These are phyloP conservation scores for Rhinopomastus cyanomelas DNA, from an alignment of 2,113 vertebrate genomes.

Conservation along the genomic window DNA sequence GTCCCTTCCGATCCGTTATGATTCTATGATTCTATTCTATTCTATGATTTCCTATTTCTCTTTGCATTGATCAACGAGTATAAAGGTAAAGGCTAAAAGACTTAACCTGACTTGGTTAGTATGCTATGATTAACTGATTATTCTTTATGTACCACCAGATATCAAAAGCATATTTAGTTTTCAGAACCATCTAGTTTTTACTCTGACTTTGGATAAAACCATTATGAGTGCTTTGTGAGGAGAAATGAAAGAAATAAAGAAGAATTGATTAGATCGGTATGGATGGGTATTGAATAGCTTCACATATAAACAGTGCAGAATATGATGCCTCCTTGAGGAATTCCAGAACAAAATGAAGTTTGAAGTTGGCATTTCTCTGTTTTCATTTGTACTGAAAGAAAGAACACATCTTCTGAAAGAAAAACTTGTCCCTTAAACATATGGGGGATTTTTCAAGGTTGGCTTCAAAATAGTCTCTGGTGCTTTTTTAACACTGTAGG, in stretches of 20 bases:
- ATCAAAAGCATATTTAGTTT: background rate
- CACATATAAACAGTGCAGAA: background rate
- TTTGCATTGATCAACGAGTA: background rate
- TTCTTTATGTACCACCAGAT: background rate
- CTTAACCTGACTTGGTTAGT: background rate
- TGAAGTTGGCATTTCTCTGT: slow-evolving; percentile 36
- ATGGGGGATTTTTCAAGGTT: slow-evolving; percentile 68
- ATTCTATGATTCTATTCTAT: too few species aligned
- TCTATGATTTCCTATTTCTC: background rate
- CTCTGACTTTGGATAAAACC: background rate
- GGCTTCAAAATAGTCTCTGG: slow-evolving; percentile 57
- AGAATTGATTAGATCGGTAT: background rate
- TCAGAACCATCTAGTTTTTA: background rate
- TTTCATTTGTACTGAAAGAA: slow-evolving; percentile 64
- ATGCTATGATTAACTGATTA: background rate
- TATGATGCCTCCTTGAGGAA: slow-evolving; percentile 28
- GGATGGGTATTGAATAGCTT: background rate
- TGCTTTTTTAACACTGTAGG: slow-evolving; percentile 59
- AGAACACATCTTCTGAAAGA: slow-evolving; percentile 47
- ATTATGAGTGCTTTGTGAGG: background rate
- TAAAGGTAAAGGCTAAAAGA: background rate
- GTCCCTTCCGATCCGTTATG: too few species aligned
- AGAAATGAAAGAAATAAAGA: background rate
- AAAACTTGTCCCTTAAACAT: slow-evolving; percentile 60
- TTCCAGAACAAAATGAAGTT: slow-evolving; percentile 35